Conservation (phyloP, 2,888 invertebrate genomes). For the Hedychridium roseum region DNA sequence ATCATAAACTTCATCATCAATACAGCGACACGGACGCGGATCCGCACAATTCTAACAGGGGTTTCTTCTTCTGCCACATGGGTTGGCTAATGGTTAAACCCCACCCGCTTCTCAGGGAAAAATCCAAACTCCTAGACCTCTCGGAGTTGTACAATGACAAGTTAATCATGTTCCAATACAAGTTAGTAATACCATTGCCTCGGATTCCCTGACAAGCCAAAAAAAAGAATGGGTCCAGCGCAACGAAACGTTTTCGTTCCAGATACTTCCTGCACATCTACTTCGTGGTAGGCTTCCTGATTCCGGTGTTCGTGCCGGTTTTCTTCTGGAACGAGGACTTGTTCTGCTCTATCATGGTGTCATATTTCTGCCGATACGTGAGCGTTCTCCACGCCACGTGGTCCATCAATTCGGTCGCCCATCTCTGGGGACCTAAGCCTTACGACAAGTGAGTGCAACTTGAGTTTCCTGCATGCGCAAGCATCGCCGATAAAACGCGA, state of each 20-base stretch:
- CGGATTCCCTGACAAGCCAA: no score
- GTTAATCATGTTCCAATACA: constrained; percentile 78
- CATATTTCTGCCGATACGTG: constrained; percentile 72
- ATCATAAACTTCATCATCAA: constrained; percentile 84
- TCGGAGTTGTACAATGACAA: constrained; percentile 78
- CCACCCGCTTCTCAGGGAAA: constrained; percentile 77
- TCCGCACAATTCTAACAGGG: constrained; percentile 81
- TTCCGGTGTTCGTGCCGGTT: constrained; percentile 74
- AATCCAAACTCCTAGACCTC: constrained; percentile 77
- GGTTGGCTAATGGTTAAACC: constrained; percentile 85
- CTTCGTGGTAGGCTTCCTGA: constrained; percentile 67
- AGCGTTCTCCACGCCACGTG: constrained; percentile 78
- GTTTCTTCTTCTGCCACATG: constrained; percentile 88
- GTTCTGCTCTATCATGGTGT: constrained; percentile 69
- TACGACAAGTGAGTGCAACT: constrained; percentile 41
- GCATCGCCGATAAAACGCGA: no score
- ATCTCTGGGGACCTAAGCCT: constrained; percentile 29
- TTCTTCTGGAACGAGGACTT: constrained; percentile 75
- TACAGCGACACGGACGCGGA: constrained; percentile 79
- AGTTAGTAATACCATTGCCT: no score
- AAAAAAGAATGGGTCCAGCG: no score
- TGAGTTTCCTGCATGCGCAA: no score
- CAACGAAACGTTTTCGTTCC: constrained; percentile 52
- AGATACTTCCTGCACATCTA: constrained; percentile 74
- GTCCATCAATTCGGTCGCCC: constrained; percentile 84